Percentiles rank a stretch among this genome's conserved stretches.
Conservation (phyloP, 1,140 invertebrate species). For the Octopus bimaculoides region DNA sequence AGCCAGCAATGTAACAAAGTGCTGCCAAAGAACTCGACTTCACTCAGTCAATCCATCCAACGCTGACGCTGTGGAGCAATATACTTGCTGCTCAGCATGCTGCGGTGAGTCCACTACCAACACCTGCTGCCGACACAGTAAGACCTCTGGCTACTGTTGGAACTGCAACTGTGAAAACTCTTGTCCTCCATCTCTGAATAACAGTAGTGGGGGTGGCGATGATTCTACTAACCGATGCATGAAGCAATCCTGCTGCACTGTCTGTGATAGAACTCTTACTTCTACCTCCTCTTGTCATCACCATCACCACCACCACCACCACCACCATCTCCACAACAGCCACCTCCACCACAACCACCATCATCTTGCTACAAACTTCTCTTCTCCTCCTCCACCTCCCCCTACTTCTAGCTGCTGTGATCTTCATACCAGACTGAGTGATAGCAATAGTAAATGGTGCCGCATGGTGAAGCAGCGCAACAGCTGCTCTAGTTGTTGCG, state of each 20-base stretch:
- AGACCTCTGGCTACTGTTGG: background rate
- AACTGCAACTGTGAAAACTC: conserved; percentile 6
- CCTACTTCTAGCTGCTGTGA: background rate
- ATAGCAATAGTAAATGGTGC: background rate
- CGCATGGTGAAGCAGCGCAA: background rate
- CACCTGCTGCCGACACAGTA: background rate
- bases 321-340: background rate
- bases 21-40: background rate
- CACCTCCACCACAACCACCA: conserved; percentile 1
- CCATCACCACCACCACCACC: background rate
- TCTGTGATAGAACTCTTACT: conserved; percentile 4
- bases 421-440: background rate
- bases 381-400: background rate
- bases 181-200: background rate
- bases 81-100: background rate
- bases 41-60: conserved; percentile 5
- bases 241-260: conserved; percentile 5
- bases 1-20: background rate
- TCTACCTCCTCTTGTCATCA: background rate
- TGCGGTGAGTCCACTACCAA: background rate
- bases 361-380: background rate
- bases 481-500: background rate
- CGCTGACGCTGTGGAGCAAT: background rate
- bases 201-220: background rate
- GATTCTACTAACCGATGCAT: background rate